Percentiles rank a stretch among this genome's conserved stretches.
Evolutionary conservation across 2,888 invertebrate genomes (phyloP).

Genomic region (Mythimna impura): DNA sequence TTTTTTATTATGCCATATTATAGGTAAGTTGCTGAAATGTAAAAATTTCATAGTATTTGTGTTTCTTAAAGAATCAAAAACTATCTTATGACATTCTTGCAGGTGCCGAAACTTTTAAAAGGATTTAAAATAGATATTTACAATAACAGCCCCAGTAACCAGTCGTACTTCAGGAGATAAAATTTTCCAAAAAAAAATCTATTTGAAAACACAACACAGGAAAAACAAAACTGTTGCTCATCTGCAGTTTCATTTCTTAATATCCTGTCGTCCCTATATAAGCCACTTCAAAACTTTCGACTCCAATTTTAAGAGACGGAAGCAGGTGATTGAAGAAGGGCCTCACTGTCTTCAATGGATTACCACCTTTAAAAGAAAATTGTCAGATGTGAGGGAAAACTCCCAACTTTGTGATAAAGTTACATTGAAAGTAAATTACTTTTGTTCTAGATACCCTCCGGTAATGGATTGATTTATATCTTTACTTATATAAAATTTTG

Average conservation of each 20-base stretch:
- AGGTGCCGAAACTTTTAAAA: too few species aligned
- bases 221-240: constrained; percentile 1
- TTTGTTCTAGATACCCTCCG: constrained; percentile 25
- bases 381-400: constrained; percentile 23
- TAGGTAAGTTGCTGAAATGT: too few species aligned
- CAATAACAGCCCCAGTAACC: too few species aligned
- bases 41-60: background rate
- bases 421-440: constrained; percentile 30
- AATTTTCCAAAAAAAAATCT: too few species aligned
- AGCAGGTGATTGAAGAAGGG: constrained; percentile 38
- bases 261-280: constrained; percentile 20
- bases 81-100: background rate
- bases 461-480: constrained; percentile 19
- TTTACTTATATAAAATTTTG: background rate
- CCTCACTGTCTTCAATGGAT: constrained; percentile 30
- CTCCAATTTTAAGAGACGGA: constrained; percentile 26
- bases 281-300: constrained; percentile 41
- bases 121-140: too few species aligned
- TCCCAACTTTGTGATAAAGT: constrained; percentile 8
- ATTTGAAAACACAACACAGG: too few species aligned
- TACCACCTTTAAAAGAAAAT: constrained; percentile 43
- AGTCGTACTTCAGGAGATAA: too few species aligned
- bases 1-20: too few species aligned
- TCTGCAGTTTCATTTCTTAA: constrained; percentile 17
- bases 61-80: background rate